These are phyloP conservation scores for Uria aalge DNA, from an alignment of 2,113 vertebrate genomes.

Conservation along the genomic window DNA sequence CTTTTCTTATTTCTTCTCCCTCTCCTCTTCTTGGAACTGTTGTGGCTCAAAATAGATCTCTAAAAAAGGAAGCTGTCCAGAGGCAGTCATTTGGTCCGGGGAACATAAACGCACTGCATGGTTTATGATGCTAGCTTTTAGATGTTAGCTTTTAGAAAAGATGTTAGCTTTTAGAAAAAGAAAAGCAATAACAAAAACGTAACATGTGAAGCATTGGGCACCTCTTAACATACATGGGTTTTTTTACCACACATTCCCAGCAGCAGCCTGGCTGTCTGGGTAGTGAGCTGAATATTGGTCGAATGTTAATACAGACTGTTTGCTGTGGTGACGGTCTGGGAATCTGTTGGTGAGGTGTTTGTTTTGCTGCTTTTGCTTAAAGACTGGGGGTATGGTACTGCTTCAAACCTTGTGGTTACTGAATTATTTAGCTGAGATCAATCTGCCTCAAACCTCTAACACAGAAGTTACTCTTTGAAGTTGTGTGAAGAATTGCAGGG, in stretches of 20 bases:
- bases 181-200: background rate
- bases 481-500: background rate
- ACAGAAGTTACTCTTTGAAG: background rate
- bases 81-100: background rate
- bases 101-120: background rate
- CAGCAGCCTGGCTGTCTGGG: background rate
- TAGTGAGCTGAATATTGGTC: background rate
- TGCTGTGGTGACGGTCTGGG: background rate
- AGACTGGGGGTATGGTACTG: background rate
- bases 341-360: background rate
- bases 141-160: background rate
- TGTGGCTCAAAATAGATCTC: background rate
- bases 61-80: background rate
- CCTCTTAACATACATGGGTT: accelerated
- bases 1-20: background rate
- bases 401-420: background rate
- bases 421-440: background rate
- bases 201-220: background rate
- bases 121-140: background rate
- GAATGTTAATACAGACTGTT: background rate
- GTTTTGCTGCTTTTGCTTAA: background rate
- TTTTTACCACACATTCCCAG: background rate
- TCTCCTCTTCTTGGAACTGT: background rate
- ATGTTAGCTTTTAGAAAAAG: background rate
- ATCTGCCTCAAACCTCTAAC: background rate